Evolutionary conservation across 2,113 vertebrate species (phyloP).

Genomic region (Lagopus leucura): DNA sequence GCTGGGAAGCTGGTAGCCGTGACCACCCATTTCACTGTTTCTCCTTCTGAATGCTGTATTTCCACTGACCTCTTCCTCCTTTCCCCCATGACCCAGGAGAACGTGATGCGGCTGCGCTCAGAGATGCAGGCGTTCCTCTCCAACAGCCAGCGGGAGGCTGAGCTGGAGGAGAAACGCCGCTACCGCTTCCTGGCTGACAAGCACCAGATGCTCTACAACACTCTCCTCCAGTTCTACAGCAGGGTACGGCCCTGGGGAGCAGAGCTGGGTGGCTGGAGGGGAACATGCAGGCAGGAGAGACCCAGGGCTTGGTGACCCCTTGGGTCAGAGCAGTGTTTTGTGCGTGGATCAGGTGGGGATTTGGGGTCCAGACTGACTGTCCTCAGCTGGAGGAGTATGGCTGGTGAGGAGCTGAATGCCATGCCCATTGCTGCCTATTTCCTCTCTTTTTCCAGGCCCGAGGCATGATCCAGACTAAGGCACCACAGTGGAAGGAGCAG

Average conservation of each 20-base stretch:
- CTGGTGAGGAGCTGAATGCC: not conserved
- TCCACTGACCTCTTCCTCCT: not conserved
- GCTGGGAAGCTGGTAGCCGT: not conserved
- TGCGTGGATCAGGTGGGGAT: not conserved
- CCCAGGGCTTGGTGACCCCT: not conserved
- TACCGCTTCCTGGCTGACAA: conserved; percentile 96
- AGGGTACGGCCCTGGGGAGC: conserved; percentile 56
- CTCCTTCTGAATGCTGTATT: not conserved
- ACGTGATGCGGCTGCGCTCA: conserved; percentile 76
- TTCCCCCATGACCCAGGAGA: conserved; percentile 68
- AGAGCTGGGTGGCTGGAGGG: not conserved
- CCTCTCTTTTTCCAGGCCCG: conserved; percentile 66
- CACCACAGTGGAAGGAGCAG: conserved; percentile 79
- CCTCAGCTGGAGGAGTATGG: not conserved
- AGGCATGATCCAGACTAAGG: conserved; percentile 74
- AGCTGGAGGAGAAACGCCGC: conserved; percentile 91
- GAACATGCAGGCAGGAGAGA: not conserved
- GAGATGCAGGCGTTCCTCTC: conserved; percentile 86
- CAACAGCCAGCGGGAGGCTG: conserved; percentile 85
- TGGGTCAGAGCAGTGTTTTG: not conserved
- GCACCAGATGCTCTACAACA: conserved; percentile 84
- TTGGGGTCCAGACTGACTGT: not conserved
- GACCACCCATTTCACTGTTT: not conserved
- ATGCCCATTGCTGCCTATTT: not conserved
- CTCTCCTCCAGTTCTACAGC: conserved; percentile 80